Evolutionary conservation across 30 jellyfish, hydroid and myxozoan genomes (phyloP).

Genomic region (Sanderia malayensis): DNA sequence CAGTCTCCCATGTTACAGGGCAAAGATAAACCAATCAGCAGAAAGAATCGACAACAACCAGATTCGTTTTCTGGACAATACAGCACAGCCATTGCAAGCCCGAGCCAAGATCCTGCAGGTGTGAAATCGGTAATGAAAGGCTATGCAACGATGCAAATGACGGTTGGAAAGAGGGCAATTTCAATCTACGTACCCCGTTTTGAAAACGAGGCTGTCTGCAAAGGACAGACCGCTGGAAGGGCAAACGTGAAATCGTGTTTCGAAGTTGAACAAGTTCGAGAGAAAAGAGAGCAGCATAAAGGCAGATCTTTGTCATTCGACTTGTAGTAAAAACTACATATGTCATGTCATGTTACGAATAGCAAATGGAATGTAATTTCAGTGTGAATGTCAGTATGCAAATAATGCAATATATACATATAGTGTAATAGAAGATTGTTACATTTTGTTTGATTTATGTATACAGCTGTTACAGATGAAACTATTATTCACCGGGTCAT

Average conservation of each 20-base stretch:
- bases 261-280: constrained; percentile 37
- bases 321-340: no score
- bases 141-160: constrained; percentile 61
- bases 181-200: constrained; percentile 64
- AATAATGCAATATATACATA: no score
- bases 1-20: not conserved
- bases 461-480: no score
- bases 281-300: constrained; percentile 10
- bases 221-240: constrained; percentile 41
- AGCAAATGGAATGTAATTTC: no score
- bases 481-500: no score
- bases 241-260: constrained; percentile 42
- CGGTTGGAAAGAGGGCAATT: constrained; percentile 42
- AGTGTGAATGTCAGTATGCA: no score
- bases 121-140: constrained; percentile 53
- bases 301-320: constrained; percentile 3
- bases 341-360: no score
- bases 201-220: constrained; percentile 42
- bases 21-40: not conserved
- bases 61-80: no score
- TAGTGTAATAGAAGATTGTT: no score
- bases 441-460: no score
- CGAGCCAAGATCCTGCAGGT: constrained; percentile 54
- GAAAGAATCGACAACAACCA: not conserved
- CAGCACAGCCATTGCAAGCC: no score